A percentile compares a stretch with the other conserved stretches of the same genome.
Evolutionary conservation across 2,888 invertebrate species (phyloP).

Genomic region (Augochlorella aurata): DNA sequence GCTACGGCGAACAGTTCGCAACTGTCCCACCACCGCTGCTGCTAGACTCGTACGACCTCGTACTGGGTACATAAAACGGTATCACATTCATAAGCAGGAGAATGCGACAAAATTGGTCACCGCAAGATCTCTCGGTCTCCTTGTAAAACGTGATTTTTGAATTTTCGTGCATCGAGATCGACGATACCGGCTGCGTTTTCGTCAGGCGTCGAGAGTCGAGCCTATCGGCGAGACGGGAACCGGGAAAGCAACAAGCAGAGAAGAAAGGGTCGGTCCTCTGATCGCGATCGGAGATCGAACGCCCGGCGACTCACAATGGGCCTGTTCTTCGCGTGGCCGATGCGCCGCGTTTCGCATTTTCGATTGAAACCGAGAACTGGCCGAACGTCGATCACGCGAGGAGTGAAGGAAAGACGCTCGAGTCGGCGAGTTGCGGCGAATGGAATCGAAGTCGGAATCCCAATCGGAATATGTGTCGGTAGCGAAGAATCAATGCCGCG

Average conservation of each 20-base stretch:
- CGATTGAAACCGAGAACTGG: background rate
- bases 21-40: background rate
- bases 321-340: background rate
- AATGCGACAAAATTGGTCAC: no score
- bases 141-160: background rate
- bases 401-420: conserved; percentile 30
- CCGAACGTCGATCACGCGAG: conserved; percentile 7
- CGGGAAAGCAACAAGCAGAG: background rate
- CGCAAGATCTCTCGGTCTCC: no score
- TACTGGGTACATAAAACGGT: no score
- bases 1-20: conserved; percentile 32
- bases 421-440: conserved; percentile 19
- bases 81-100: no score
- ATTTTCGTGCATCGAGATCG: background rate
- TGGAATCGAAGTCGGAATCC: conserved; percentile 18
- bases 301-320: background rate
- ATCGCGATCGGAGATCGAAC: conserved; percentile 7
- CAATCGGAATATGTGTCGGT: conserved; percentile 4
- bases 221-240: background rate
- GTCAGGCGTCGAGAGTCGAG: background rate
- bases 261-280: background rate
- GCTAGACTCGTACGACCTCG: background rate
- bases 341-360: conserved; percentile 8
- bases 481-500: conserved; percentile 15
- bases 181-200: background rate